phyloP scores from a whole-genome alignment of 1,140 invertebrate species.

The Drosophila oshimai region DNA sequence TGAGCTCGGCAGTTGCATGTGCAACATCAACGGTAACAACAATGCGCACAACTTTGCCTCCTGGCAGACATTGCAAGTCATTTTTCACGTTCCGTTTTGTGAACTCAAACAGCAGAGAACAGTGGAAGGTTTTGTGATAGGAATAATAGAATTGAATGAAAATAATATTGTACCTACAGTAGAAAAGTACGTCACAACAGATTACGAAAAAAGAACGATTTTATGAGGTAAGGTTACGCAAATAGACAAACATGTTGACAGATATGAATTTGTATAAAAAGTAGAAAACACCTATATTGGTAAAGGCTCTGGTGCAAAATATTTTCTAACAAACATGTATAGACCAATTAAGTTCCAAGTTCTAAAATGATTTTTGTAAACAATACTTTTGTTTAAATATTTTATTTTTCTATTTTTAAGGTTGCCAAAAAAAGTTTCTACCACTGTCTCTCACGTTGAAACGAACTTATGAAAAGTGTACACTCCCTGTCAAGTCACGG shows the following conservation, averaged over 20 bases:
- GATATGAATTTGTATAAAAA: too few species aligned
- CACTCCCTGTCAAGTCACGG: not conserved
- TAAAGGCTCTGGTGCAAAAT: too few species aligned
- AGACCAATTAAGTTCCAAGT: too few species aligned
- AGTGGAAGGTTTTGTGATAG: conserved; percentile 14
- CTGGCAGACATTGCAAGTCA: conserved; percentile 38
- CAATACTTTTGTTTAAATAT: too few species aligned
- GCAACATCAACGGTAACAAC: conserved; percentile 47
- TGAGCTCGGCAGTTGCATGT: conserved; percentile 32
- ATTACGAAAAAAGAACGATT: not conserved
- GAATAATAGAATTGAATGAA: conserved; percentile 1
- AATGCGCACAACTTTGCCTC: conserved; percentile 37
- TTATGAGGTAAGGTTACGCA: not conserved
- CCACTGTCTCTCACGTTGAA: not conserved
- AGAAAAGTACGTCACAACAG: not conserved
- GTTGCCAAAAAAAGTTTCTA: accelerated
- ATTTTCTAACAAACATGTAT: too few species aligned
- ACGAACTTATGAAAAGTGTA: conserved; percentile 4
- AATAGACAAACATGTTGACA: too few species aligned
- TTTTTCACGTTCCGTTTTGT: conserved; percentile 31
- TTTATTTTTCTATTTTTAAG: accelerated
- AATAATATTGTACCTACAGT: not conserved
- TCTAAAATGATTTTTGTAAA: too few species aligned
- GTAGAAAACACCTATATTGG: too few species aligned
- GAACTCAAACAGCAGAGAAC: not conserved